These are phyloP conservation scores for Hoplostethus atlanticus DNA, from an alignment of 2,797 vertebrate species.

Conservation along the genomic window DNA sequence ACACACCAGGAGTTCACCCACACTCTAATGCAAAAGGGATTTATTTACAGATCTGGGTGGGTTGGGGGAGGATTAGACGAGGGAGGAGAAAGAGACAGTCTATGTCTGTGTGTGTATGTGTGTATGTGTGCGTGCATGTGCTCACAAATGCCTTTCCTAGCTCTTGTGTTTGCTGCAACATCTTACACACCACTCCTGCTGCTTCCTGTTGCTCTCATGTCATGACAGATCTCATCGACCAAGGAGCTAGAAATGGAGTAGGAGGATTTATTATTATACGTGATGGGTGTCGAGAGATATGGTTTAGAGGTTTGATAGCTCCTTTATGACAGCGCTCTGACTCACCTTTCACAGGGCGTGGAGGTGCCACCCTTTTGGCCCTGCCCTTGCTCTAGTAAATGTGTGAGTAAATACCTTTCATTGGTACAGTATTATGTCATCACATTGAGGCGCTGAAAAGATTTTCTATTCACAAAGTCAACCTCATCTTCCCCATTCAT, in stretches of 20 bases:
- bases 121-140: not conserved
- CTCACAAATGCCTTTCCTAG: not conserved
- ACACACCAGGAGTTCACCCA: conserved; percentile 15
- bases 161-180: not conserved
- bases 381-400: no score
- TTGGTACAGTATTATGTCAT: no score
- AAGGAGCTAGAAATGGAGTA: conserved; percentile 25
- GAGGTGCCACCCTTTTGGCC: no score
- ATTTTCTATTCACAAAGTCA: no score
- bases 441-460: no score
- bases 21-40: conserved; percentile 30
- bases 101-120: not conserved
- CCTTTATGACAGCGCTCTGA: no score
- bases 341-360: no score
- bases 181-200: conserved; percentile 1
- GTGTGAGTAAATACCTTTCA: no score
- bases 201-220: conserved; percentile 51
- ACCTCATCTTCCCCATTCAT: no score
- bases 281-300: no score
- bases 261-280: not conserved
- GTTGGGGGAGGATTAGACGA: conserved; percentile 65
- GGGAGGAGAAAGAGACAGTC: not conserved
- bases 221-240: conserved; percentile 4
- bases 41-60: conserved; percentile 63
- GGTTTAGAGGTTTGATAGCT: no score